Percentiles rank a stretch among this genome's conserved stretches.
Evolutionary conservation across 1,140 invertebrate species (phyloP).

Genomic region (Papilio polyxenes): DNA sequence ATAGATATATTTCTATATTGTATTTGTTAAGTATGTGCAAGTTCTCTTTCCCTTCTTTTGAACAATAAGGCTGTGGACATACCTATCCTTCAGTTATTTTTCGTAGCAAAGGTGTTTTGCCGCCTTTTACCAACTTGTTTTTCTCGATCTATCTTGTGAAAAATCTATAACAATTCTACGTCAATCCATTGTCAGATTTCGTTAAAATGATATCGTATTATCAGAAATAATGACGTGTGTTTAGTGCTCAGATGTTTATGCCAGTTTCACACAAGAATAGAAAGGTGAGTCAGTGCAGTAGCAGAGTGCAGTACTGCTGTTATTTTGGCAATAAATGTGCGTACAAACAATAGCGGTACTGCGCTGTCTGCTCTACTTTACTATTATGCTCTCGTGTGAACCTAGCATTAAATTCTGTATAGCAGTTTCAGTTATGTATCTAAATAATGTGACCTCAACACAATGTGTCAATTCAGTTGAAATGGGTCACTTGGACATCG

Average conservation of each 20-base stretch:
- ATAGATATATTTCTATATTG: no score
- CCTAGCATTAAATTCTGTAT: background rate
- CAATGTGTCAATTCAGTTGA: constrained; percentile 22
- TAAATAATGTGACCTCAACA: constrained; percentile 20
- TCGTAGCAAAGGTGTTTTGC: no score
- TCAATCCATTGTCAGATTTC: background rate
- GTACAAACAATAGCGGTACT: background rate
- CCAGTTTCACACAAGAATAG: background rate
- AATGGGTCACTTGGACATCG: constrained; percentile 14
- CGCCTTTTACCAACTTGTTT: no score
- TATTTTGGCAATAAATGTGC: background rate
- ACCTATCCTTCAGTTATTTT: no score
- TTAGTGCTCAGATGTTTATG: background rate
- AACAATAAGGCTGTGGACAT: no score
- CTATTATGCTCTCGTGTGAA: background rate
- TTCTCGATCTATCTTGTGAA: background rate
- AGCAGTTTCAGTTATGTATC: background rate
- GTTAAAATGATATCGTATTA: background rate
- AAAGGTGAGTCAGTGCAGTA: background rate
- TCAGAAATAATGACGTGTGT: background rate
- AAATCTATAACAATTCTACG: background rate
- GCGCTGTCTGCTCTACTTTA: background rate
- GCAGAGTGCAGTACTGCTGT: background rate
- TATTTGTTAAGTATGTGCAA: no score
- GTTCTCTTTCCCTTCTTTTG: no score